Conservation (phyloP, 2,797 vertebrate genomes). For the Sylvilagus floridanus region DNA sequence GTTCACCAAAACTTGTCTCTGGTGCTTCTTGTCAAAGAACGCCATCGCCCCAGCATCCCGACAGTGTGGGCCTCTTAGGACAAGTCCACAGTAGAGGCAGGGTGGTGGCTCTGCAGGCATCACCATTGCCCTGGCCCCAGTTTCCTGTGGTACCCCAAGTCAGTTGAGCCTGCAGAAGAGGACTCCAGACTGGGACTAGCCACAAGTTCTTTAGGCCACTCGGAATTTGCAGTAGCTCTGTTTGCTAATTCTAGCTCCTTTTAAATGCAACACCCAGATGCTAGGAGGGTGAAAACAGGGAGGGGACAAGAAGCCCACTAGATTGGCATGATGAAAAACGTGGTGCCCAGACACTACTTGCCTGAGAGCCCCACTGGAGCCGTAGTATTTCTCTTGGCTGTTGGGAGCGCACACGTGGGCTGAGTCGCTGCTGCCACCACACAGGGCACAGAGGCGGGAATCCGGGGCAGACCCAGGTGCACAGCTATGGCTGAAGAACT, state of each 20-base stretch:
- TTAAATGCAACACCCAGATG: not conserved
- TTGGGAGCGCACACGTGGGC: conserved; percentile 76
- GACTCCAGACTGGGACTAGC: not conserved
- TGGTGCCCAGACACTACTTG: not conserved
- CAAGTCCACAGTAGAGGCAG: not conserved
- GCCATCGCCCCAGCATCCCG: no score
- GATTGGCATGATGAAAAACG: not conserved
- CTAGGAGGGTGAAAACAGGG: not conserved
- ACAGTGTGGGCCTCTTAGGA: no score
- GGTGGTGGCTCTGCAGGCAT: not conserved
- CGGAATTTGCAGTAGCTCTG: not conserved
- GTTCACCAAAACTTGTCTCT: no score
- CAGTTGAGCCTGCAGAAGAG: not conserved
- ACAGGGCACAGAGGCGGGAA: conserved; percentile 83
- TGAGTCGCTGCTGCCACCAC: conserved; percentile 51
- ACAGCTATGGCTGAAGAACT: conserved; percentile 84
- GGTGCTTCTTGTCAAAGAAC: no score
- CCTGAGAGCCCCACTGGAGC: conserved; percentile 84
- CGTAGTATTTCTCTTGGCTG: conserved; percentile 78
- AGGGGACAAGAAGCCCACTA: not conserved
- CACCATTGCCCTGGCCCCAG: not conserved
- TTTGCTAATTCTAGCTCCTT: not conserved
- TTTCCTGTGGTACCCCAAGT: not conserved
- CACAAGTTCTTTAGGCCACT: not conserved
- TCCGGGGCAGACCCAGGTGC: conserved; percentile 81